Evolutionary conservation across 1,140 invertebrate genomes (phyloP).

Genomic region (Sweltsa coloradensis): DNA sequence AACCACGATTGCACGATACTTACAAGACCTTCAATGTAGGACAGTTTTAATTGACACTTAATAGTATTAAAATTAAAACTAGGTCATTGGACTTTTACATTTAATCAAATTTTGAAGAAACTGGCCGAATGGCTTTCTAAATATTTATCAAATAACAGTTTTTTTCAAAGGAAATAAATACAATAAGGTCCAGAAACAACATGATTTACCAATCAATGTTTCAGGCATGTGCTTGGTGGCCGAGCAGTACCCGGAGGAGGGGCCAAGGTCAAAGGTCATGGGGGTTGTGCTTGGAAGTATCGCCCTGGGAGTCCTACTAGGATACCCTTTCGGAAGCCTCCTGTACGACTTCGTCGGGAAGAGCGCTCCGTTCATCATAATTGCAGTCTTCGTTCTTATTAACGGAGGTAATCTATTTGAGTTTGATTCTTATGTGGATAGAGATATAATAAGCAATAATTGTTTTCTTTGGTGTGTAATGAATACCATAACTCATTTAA

Average conservation of each 20-base stretch:
- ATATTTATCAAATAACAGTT: too few species aligned
- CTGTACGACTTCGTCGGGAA: conserved; percentile 64
- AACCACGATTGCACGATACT: too few species aligned
- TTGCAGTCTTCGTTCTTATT: conserved; percentile 45
- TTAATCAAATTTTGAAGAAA: too few species aligned
- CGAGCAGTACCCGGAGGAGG: conserved; percentile 38
- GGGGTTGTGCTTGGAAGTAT: conserved; percentile 67
- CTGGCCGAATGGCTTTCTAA: too few species aligned
- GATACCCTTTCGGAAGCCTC: conserved; percentile 66
- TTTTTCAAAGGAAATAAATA: too few species aligned
- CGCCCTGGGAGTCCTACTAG: conserved; percentile 62
- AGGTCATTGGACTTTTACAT: not conserved
- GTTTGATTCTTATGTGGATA: too few species aligned
- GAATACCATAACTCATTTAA: too few species aligned
- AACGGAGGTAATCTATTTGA: conserved; percentile 26
- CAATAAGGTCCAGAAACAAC: too few species aligned
- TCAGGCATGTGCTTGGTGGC: conserved; percentile 39
- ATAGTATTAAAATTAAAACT: not conserved
- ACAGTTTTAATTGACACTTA: not conserved
- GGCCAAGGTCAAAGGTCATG: conserved; percentile 51
- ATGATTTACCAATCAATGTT: not conserved
- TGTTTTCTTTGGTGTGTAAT: too few species aligned
- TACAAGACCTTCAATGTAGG: too few species aligned
- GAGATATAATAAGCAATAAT: too few species aligned
- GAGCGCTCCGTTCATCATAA: conserved; percentile 55